Evolutionary conservation across 1,140 invertebrate species (phyloP), one percentile per base, ranked within the genome.

Genomic region (Euborellia annulipes): DNA sequence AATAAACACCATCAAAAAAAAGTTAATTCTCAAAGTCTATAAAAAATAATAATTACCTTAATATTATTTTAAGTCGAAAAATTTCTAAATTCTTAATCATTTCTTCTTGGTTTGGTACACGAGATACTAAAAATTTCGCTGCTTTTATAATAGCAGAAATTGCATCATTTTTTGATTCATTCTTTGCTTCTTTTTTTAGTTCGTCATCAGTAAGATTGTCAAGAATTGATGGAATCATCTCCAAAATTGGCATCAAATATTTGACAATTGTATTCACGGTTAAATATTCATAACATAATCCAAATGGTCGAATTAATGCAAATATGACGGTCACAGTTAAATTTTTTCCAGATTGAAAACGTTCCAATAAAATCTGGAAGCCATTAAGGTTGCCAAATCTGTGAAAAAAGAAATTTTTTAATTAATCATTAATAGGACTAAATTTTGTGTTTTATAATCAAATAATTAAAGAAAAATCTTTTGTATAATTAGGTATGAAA

Each of bases 131-230:
- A 61, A 79, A 84, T 66, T 94, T 94, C 34, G 89, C 77, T 30
- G 85, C 79, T 67, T 86, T 81, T 41, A 93, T 86, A 56, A 93
- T 84, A 44, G 83, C 79, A 43, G 87, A 89, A 50, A 94, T 84
- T 19, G 84, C 82, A 66, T 94, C 89, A 59, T 86, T 91, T 63
- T 91, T 90, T 38, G 86, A 84, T 69, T 95, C 91, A 56, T 90
- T 91, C 64, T 94, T 92, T 0, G 90, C 88, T 67, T 98, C 92
- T 54, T 90, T 85, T 62, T 97, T 97, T 39, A 98, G 64, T 62
- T 97, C 92, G 49, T 96, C 92, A 64, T 97, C 93, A n/a, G 88
- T 90, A 56, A 97, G 68, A 64, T 88, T 88, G 62, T 95, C 86
- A 58, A 97, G 68, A 60, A 94, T 79, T 58, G 79, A 76, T 53